A percentile compares a stretch with the other conserved stretches of the same genome.
phyloP scores from a whole-genome alignment of 2,888 invertebrate genomes.

The Helicoverpa assulta region DNA sequence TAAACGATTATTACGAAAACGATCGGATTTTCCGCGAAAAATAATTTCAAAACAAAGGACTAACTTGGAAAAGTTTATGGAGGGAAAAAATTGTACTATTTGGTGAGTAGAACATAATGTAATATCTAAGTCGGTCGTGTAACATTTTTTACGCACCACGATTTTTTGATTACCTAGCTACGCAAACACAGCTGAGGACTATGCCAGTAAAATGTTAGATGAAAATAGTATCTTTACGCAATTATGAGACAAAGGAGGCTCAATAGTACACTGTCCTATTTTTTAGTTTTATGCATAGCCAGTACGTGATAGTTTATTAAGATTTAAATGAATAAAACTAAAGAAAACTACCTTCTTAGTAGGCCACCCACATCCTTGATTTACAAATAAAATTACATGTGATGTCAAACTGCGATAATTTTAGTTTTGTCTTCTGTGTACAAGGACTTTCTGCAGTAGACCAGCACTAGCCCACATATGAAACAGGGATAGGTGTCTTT shows the following conservation, averaged over 20 bases:
- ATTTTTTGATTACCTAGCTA: slow-evolving; percentile 38
- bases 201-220: slow-evolving; percentile 32
- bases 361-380: slow-evolving; percentile 21
- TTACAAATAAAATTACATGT: neutral
- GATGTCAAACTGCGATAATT: neutral
- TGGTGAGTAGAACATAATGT: slow-evolving; percentile 53
- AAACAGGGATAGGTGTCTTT: no score
- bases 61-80: slow-evolving; percentile 32
- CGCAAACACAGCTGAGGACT: slow-evolving; percentile 53
- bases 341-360: slow-evolving; percentile 23
- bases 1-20: slow-evolving; percentile 49
- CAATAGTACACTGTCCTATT: neutral
- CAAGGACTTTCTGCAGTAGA: no score
- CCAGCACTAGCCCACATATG: no score
- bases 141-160: slow-evolving; percentile 54
- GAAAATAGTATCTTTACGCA: slow-evolving; percentile 17
- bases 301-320: slow-evolving; percentile 1
- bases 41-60: slow-evolving; percentile 54
- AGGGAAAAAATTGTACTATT: slow-evolving; percentile 32
- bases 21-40: slow-evolving; percentile 63
- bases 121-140: slow-evolving; percentile 51
- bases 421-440: neutral
- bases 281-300: neutral
- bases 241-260: slow-evolving; percentile 19
- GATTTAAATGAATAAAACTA: slow-evolving; percentile 7